Base-by-base conservation (phyloP, 2,113 vertebrate species). In the Hemicordylus capensis region DNA sequence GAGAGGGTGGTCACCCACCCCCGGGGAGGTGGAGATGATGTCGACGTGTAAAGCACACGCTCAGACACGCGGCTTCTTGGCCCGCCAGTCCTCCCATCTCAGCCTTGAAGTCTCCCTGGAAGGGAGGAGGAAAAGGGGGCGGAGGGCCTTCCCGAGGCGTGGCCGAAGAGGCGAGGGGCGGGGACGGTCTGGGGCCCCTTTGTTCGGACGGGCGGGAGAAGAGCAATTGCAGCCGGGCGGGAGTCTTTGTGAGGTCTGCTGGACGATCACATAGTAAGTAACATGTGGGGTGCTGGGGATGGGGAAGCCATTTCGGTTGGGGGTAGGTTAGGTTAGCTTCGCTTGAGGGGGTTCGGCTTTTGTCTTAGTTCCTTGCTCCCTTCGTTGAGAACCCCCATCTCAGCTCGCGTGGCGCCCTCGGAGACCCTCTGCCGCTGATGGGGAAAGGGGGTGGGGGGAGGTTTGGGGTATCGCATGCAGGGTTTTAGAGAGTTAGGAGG, bases 201-300 rank as follows among this genome's bases (percentile, higher is more conserved):
- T 85, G 83, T 85, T 85, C 31, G 83, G 51, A 37, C 69, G 72
- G 72, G 85, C 46, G 85, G 72, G 78, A 76, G 79, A 39, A 56
- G 48, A n/a, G 56, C 3, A 37, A 37, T 58, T 42, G 34, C 5
- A 5, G 80, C 37, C 3, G 51, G 46, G 72, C 34, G 74, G 20
- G n/a, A 28, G 56, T 58, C 74, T 85, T 85, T 85, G 66, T 54
- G 59, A 76, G 39, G 34, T 24, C 24, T 24, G 34, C 6, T 51
- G 56, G 59, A 15, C 12, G 61, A 4, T 10, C n/a, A 11, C 48
- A 28, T 46, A 20, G 70, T 48, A 56, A 67, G 80, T 34, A 51
- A 28, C 51, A 8, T 34, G 11, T 14, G 3, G 46, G 37, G 70
- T n/a, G n/a, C n/a, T n/a, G 37, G 51, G 19, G 31, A 34, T 14